These are phyloP conservation scores for Gnathonemus longibarbis DNA, from an alignment of 2,113 vertebrate species.

Conservation along the genomic window DNA sequence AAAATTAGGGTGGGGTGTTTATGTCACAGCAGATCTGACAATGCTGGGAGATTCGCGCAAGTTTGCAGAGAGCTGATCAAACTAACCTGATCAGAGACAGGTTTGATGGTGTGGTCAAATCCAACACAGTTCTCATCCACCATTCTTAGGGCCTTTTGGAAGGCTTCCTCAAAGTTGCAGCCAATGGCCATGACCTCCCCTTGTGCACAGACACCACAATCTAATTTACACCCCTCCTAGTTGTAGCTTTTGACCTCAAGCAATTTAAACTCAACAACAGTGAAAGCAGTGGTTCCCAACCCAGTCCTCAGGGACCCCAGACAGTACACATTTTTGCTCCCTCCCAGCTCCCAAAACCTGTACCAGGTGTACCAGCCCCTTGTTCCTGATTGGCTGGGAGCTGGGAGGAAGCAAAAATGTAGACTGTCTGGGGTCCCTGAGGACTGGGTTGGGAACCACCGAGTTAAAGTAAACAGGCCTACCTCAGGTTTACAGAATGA, in stretches of 20 bases:
- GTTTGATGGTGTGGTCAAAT: constrained; percentile 87
- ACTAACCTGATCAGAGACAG: constrained; percentile 73
- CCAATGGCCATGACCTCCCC: constrained; percentile 97
- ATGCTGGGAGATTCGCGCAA: neutral
- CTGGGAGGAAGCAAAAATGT: no score
- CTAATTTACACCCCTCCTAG: neutral
- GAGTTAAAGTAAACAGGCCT: neutral
- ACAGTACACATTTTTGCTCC: no score
- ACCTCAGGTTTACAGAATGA: neutral
- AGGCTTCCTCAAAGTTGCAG: constrained; percentile 90
- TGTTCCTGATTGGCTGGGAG: no score
- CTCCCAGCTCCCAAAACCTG: no score
- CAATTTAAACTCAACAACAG: neutral
- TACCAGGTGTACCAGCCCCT: no score
- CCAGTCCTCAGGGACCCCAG: no score
- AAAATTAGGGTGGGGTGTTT: neutral
- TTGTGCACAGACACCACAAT: constrained; percentile 33
- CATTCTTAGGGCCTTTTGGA: constrained; percentile 96
- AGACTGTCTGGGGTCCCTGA: no score
- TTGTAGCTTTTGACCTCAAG: neutral
- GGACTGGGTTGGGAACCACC: no score
- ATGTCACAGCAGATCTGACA: neutral
- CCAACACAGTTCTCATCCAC: constrained; percentile 96
- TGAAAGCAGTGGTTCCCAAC: neutral
- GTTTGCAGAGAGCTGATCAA: neutral